A percentile compares a stretch with the other conserved stretches of the same genome.
Conservation (phyloP, 2,113 vertebrate species). For the Ammodytes marinus region DNA sequence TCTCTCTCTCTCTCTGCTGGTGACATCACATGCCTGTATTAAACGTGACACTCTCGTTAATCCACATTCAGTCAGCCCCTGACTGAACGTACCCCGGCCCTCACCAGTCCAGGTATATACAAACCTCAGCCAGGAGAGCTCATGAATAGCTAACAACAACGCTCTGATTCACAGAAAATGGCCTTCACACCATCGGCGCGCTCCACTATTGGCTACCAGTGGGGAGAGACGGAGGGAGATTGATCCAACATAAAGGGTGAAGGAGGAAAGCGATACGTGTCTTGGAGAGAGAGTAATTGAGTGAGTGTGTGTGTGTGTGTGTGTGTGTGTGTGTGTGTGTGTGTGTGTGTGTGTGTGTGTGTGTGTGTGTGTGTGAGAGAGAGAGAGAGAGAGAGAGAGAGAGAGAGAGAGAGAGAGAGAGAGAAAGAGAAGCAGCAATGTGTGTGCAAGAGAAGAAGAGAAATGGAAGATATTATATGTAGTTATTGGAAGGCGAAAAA, state of each 20-base stretch:
- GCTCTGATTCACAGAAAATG: conserved; percentile 71
- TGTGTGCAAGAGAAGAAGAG: conserved; percentile 46
- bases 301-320: conserved; percentile 23
- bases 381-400: neutral
- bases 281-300: conserved; percentile 57
- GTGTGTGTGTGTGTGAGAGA: neutral
- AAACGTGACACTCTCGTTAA: conserved; percentile 74
- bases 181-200: conserved; percentile 56
- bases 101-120: conserved; percentile 61
- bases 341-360: conserved; percentile 8
- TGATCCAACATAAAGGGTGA: conserved; percentile 72
- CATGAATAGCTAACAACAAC: conserved; percentile 78
- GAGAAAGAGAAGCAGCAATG: conserved; percentile 42
- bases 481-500: conserved; percentile 76
- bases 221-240: conserved; percentile 41
- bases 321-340: conserved; percentile 3
- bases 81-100: conserved; percentile 25
- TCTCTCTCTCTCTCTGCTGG: conserved; percentile 16
- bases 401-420: conserved; percentile 8
- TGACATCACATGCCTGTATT: conserved; percentile 62
- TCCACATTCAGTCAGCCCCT: conserved; percentile 63
- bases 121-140: conserved; percentile 57
- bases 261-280: conserved; percentile 62
- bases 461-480: conserved; percentile 74
- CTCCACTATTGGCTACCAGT: conserved; percentile 51